These are phyloP conservation scores for Cepaea nemoralis DNA, from an alignment of 1,140 invertebrate species.

Conservation along the genomic window DNA sequence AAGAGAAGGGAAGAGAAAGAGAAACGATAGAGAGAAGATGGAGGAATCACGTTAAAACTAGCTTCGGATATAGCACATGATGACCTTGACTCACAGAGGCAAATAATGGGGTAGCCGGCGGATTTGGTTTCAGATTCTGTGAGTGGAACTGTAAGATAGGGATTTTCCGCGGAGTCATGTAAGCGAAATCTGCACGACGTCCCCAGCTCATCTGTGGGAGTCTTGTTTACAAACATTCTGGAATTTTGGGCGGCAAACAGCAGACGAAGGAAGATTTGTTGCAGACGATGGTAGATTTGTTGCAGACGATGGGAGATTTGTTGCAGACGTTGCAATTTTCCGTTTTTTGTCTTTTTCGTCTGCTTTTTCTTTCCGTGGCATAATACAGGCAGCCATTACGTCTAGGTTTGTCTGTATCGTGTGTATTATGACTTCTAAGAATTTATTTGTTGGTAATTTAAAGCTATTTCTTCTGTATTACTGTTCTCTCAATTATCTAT, in stretches of 20 bases:
- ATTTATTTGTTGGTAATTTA: no score
- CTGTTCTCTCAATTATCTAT: slow-evolving; percentile 1
- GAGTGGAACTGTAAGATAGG: not conserved
- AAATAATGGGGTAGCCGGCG: not conserved
- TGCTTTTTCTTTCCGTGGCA: no score
- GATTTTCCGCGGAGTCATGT: not conserved
- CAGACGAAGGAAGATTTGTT: not conserved
- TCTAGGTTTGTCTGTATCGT: no score
- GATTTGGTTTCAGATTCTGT: not conserved
- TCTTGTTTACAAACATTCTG: not conserved
- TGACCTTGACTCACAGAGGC: no score
- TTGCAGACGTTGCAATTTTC: not conserved
- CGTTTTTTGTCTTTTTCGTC: not conserved
- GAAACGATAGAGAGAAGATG: no score
- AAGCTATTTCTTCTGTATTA: no score
- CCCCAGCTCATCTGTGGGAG: not conserved
- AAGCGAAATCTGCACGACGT: not conserved
- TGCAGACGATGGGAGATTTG: not conserved
- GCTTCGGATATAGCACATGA: no score
- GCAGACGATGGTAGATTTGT: not conserved
- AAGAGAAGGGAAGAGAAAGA: no score
- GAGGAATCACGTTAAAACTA: no score
- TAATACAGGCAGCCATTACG: no score
- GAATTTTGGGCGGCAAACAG: not conserved
- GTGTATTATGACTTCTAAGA: no score